Percentiles rank a stretch among this genome's conserved stretches.
Evolutionary conservation across 1,140 invertebrate genomes (phyloP).

Genomic region (Bradysia coprophila): DNA sequence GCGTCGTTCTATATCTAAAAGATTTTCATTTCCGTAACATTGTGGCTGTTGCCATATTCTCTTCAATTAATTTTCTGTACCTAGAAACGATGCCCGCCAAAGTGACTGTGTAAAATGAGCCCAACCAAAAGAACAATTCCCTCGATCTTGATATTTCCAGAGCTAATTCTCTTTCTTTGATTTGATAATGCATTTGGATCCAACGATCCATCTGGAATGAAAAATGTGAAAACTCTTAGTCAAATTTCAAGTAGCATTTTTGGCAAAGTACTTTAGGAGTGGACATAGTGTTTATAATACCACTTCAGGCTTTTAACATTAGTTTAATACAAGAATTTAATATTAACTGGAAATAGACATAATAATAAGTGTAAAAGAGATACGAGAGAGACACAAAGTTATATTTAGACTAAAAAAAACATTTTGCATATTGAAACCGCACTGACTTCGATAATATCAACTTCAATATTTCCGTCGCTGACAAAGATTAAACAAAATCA

Average conservation of each 20-base stretch:
- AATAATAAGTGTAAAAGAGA: too few species aligned
- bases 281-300: neutral
- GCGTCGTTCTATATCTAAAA: slow-evolving; percentile 38
- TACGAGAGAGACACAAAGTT: too few species aligned
- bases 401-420: too few species aligned
- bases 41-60: too few species aligned
- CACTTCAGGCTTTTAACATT: neutral
- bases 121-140: slow-evolving; percentile 53
- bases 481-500: too few species aligned
- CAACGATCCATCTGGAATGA: slow-evolving; percentile 41
- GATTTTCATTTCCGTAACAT: too few species aligned
- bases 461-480: too few species aligned
- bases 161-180: slow-evolving; percentile 51
- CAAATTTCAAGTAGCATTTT: neutral
- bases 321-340: neutral
- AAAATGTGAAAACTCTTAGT: slow-evolving; percentile 1
- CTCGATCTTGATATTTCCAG: slow-evolving; percentile 46
- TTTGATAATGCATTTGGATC: slow-evolving; percentile 61
- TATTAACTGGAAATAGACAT: too few species aligned
- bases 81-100: neutral
- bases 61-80: too few species aligned
- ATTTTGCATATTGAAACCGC: too few species aligned
- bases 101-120: slow-evolving; percentile 40
- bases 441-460: too few species aligned
- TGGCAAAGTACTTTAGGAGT: neutral